These are phyloP conservation scores for Rhopalosiphum nymphaeae DNA, from an alignment of 2,888 invertebrate species.

Conservation along the genomic window DNA sequence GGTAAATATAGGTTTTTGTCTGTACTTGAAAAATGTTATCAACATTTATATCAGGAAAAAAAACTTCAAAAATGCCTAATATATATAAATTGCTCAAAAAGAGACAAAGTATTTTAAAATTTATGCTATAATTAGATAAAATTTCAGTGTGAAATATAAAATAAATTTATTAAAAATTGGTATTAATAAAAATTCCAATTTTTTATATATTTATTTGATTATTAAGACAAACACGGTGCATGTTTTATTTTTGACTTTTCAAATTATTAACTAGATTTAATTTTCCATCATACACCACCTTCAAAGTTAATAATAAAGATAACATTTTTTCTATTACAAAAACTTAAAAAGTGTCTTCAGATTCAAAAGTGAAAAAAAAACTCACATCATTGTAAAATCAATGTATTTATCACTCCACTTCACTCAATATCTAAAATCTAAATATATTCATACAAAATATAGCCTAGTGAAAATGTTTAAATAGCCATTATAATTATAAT, in stretches of 20 bases:
- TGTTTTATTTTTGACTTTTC: background rate
- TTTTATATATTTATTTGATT: background rate
- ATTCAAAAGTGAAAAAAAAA: background rate
- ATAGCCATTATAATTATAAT: background rate
- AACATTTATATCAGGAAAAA: too few relatives aligned
- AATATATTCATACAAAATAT: background rate
- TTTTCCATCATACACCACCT: background rate
- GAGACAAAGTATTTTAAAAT: too few relatives aligned
- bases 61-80: too few relatives aligned
- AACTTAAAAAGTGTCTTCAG: background rate
- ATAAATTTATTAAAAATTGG: too few relatives aligned
- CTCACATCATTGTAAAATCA: too few relatives aligned
- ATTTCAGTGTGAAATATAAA: too few relatives aligned
- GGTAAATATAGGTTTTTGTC: too few relatives aligned
- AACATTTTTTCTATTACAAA: background rate
- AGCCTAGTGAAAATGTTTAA: background rate
- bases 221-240: background rate
- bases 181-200: too few relatives aligned
- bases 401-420: background rate
- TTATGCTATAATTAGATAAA: too few relatives aligned
- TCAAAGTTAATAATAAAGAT: background rate
- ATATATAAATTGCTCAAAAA: too few relatives aligned
- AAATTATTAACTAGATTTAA: background rate
- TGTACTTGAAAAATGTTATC: too few relatives aligned
- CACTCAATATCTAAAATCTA: background rate